Base-by-base conservation (phyloP, 2,888 invertebrate species). In the Meganola albula region DNA sequence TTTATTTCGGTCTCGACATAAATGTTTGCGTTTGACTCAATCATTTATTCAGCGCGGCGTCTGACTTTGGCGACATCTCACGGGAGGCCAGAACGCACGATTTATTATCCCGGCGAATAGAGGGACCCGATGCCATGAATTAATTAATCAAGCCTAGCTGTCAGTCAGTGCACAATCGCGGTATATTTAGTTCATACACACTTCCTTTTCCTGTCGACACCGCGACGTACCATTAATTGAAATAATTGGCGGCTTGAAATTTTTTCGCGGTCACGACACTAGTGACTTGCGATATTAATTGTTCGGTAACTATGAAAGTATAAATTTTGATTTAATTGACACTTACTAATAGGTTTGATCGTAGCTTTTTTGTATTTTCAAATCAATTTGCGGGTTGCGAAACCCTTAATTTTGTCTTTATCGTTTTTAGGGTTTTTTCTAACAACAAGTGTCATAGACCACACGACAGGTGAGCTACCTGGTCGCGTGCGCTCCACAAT, bases 111-210 rank as follows among this genome's bases (percentile, higher is more conserved):
- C 66, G 53, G 66, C 63, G 69, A 65, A 74, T 71, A 74, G 72
- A 70, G 68, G 37, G n/a, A n/a, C n/a, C n/a, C n/a, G n/a, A n/a
- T n/a, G 64, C 67, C 60, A 63, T 67, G 60, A 74, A 83, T 83
- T 83, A 84, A 85, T 85, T 84, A 84, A 84, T 84, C 83, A 83
- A 82, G 75, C 57, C 74, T 71, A 65, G 69, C 82, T 75, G 83
- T 80, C 83, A 76, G 56, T 82, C 79, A 79, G 68, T 61, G 65
- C 66, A 80, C 76, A 77, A 82, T 82, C 79, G 53, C 48, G 44
- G 54, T 75, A 74, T 74, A 79, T 54, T 71, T 77, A 74, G 75
- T 68, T 53, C 55, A 48, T 51, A 58, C 46, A 57, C 57, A 74
- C 63, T 84, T 84, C 82, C 82, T 74, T 74, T 83, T 84, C 83